Base-by-base conservation (phyloP, 2,888 invertebrate genomes). In the Leucophora obtusa region DNA sequence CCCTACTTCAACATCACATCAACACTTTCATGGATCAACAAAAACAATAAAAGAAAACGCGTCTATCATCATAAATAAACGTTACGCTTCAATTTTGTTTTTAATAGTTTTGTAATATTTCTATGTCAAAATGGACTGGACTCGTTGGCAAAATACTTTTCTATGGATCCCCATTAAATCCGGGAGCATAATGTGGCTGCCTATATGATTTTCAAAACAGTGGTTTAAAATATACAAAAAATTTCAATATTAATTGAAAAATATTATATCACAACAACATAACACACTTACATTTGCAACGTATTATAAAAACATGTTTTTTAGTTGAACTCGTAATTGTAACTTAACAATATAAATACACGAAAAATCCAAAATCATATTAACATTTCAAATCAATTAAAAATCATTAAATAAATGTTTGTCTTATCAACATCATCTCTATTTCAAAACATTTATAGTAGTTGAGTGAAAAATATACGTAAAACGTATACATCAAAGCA, bases 71-170 rank as follows among this genome's bases (percentile, higher is more conserved):
- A 62, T 35, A 65, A 72, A 73, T 74, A 43, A 68, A 43, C 28
- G 21, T 28, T 38, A 63, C 35, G 50, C 69, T 76, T 59, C 43
- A 10, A 58, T 18, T 28, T 21, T 65, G 51, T 35, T 63, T 43
- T 63, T 47, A 70, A 28, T 70, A 54, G 8, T 65, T 24, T 58
- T 72, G 9, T 28, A 56, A 62, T 58, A 18, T 28, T 73, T 74
- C 58, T 75, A 84, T 83, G 80, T 86, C 83, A 87, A 86, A 85
- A 90, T 90, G 89, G 89, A 90, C 87, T 90, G 89, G 90, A 89
- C 87, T 85, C 87, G 89, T 85, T 88, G 89, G 89, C 88, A 88
- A 85, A 86, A 87, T 84, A 86, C 87, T 83, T 87, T 87, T 83
- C 85, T 89, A 84, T 89, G 89, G 88, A 86, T 84, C 84, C 87